phyloP scores from a whole-genome alignment of 2,888 invertebrate species.

The Melolontha melolontha region DNA sequence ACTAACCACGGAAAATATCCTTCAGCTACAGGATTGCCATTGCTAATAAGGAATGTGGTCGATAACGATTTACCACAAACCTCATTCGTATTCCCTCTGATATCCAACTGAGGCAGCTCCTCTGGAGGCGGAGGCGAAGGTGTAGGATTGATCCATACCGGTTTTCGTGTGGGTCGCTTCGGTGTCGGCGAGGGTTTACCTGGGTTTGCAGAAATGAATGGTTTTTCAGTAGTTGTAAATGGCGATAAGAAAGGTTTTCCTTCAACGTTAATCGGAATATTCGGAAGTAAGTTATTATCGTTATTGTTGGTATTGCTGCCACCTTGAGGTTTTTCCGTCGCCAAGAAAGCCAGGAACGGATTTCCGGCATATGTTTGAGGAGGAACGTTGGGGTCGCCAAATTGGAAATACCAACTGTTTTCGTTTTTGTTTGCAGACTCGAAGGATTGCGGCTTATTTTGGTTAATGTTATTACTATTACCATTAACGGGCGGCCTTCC shows the following conservation, averaged over 20 bases:
- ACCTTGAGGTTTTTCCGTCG: not conserved
- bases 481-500: not conserved
- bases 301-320: not conserved
- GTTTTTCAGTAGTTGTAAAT: too few relatives aligned
- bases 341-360: constrained; percentile 14
- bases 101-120: constrained; percentile 21
- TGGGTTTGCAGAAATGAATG: too few relatives aligned
- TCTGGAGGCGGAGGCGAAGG: not conserved
- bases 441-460: not conserved
- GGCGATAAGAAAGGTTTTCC: not conserved
- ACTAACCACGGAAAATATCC: constrained; percentile 63
- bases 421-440: not conserved
- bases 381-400: constrained; percentile 30
- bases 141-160: not conserved
- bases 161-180: constrained; percentile 6
- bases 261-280: not conserved
- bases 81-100: constrained; percentile 16
- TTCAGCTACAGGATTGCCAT: constrained; percentile 55
- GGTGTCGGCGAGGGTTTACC: not conserved
- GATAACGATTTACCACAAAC: constrained; percentile 57
- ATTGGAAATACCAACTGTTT: constrained; percentile 31
- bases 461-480: constrained; percentile 14
- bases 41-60: constrained; percentile 58
- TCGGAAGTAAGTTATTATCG: constrained; percentile 1
- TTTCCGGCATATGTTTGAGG: constrained; percentile 30